Conservation (phyloP, 2,888 invertebrate species). For the Scaptomyza parva region DNA sequence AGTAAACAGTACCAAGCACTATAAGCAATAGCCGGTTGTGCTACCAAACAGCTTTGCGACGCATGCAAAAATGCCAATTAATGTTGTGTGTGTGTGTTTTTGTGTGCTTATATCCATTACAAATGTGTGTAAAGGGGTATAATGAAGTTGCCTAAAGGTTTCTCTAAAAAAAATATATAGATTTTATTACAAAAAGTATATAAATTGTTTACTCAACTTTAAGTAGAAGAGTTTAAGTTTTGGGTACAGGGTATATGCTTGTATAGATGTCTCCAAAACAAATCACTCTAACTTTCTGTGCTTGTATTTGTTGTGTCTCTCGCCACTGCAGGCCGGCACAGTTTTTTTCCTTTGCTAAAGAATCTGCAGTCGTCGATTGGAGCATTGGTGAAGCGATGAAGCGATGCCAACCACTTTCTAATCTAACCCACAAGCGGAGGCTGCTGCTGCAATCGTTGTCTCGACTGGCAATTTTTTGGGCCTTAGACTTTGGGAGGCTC, state of each 20-base stretch:
- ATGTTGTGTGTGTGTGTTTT: slow-evolving; percentile 21
- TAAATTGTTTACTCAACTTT: too few species aligned
- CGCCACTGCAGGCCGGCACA: slow-evolving; percentile 48
- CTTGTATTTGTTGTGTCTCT: slow-evolving; percentile 19
- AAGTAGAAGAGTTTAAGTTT: too few species aligned
- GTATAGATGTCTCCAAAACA: background rate
- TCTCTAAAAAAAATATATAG: background rate
- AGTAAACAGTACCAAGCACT: slow-evolving; percentile 1
- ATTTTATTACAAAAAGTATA: too few species aligned
- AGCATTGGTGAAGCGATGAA: slow-evolving; percentile 22
- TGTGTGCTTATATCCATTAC: slow-evolving; percentile 6
- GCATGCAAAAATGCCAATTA: slow-evolving; percentile 70
- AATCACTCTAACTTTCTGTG: background rate
- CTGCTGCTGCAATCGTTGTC: slow-evolving; percentile 38
- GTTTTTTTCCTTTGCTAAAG: slow-evolving; percentile 53
- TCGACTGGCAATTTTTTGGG: slow-evolving; percentile 50
- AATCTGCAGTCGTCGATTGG: slow-evolving; percentile 49
- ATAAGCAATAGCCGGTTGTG: slow-evolving; percentile 42
- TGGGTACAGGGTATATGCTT: background rate
- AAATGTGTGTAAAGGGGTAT: too few species aligned
- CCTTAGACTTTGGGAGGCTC: slow-evolving; percentile 46
- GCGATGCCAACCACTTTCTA: slow-evolving; percentile 59
- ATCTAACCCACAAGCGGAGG: slow-evolving; percentile 63
- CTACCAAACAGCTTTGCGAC: slow-evolving; percentile 37
- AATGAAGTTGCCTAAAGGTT: background rate